A percentile compares a stretch with the other conserved stretches of the same genome.
phyloP scores from a whole-genome alignment of 2,113 vertebrate species.

The Leucoraja erinaceus region DNA sequence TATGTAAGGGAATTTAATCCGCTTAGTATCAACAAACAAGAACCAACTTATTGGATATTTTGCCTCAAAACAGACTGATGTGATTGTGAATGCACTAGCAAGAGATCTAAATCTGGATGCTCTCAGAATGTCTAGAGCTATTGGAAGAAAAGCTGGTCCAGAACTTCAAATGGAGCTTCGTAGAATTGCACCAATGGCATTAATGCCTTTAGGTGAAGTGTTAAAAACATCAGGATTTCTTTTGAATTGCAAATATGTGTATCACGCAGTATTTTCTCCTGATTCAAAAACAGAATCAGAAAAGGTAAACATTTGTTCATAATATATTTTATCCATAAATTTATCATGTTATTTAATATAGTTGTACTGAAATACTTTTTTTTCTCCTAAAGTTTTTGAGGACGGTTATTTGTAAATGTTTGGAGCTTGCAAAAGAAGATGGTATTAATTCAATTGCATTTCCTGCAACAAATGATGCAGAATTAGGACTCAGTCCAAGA shows the following conservation, averaged over 20 bases:
- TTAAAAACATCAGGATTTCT: slow-evolving; percentile 45
- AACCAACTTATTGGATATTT: slow-evolving; percentile 19
- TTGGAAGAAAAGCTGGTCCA: slow-evolving; percentile 52
- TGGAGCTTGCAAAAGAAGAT: rapidly evolving
- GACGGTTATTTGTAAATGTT: slow-evolving; percentile 43
- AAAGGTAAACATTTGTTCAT: slow-evolving; percentile 42
- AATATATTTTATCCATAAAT: slow-evolving; percentile 39
- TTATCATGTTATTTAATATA: not conserved
- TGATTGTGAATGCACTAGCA: slow-evolving; percentile 60
- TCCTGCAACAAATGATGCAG: slow-evolving; percentile 61
- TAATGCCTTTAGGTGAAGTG: rapidly evolving
- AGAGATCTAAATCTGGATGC: rapidly evolving
- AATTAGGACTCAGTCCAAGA: not conserved
- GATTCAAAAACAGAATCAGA: rapidly evolving
- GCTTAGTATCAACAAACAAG: not conserved
- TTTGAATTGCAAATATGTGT: slow-evolving; percentile 49
- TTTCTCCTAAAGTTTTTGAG: slow-evolving; percentile 54
- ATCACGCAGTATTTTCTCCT: slow-evolving; percentile 47
- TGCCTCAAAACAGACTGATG: slow-evolving; percentile 57
- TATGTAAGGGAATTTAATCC: not conserved
- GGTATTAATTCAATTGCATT: slow-evolving; percentile 61
- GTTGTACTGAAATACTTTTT: slow-evolving; percentile 20
- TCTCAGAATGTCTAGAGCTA: slow-evolving; percentile 40
- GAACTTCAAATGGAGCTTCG: slow-evolving; percentile 47
- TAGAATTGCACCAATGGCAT: rapidly evolving